Base-by-base conservation (phyloP, 2,888 invertebrate species). In the Polydrusus pterygomalis region DNA sequence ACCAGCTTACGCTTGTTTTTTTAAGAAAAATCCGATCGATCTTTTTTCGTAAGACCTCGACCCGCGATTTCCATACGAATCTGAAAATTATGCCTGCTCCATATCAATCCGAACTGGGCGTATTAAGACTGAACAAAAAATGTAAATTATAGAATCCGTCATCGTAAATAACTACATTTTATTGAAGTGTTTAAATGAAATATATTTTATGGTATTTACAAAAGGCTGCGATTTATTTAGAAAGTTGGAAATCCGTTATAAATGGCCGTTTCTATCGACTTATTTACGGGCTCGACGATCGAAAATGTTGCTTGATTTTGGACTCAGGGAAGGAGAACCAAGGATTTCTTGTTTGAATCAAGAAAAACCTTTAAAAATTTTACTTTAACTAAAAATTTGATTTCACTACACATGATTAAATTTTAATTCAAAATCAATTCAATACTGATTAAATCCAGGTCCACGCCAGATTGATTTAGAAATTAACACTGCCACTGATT, bases 121-220 rank as follows among this genome's bases (percentile, higher is more conserved):
- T 70, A 75, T 69, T 74, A 70, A 49, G 63, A 74, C 56, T 47
- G 43, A 75, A 75, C 56, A 69, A 75, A 78, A 75, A 75, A 70
- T 73, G 70, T 75, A 75, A 78, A 72, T 75, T 75, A 73, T 81
- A 69, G 79, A 81, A 83, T 83, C 81, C 81, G 79, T 82, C 83
- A 81, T 81, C 82, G 79, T 84, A 84, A 84, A 84, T 83, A 82
- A 82, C 81, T 78, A 79, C 79, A 82, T 82, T 83, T 83, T 82
- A 82, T 83, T 80, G 81, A 80, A 81, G 80, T 83, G 82, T 83
- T 83, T 82, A 83, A 83, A 82, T 83, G 82, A 83, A 83, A 83
- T 82, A 84, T 83, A 84, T 81, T 84, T 83, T 83, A 84, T 83
- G 83, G 82, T 82, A 82, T 83, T 83, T 83, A 83, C 82, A 81